Evolutionary conservation across 2,113 vertebrate genomes (phyloP).

Genomic region (Chloebia gouldiae): DNA sequence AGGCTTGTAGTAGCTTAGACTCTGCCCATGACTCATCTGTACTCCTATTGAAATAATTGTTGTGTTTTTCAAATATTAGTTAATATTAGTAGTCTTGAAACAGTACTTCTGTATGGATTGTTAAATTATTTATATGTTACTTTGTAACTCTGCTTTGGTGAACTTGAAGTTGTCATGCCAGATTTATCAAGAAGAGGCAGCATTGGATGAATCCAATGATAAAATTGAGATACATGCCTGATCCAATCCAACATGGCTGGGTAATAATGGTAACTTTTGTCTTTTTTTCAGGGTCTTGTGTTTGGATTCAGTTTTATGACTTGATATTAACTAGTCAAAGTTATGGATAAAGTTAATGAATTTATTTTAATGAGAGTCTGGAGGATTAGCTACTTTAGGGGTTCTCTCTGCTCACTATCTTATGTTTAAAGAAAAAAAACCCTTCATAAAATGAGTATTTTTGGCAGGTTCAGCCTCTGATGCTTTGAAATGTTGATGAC

Average conservation of each 20-base stretch:
- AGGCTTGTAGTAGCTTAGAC: not conserved
- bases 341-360: not conserved
- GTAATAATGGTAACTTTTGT: not conserved
- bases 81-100: not conserved
- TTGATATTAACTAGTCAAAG: not conserved
- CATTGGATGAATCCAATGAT: not conserved
- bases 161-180: not conserved
- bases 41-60: not conserved
- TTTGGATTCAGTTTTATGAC: not conserved
- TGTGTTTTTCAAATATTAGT: not conserved
- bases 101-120: not conserved
- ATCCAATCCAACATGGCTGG: not conserved
- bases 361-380: not conserved
- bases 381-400: not conserved
- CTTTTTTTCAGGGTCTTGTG: not conserved
- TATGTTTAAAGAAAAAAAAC: not conserved
- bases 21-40: not conserved
- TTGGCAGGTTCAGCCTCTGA: not conserved
- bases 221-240: not conserved
- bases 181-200: not conserved
- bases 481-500: not conserved
- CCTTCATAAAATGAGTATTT: not conserved
- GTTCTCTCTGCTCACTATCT: not conserved
- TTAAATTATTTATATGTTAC: not conserved
- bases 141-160: not conserved